Conservation (phyloP, 2,113 vertebrate species). For the Sapajus apella region DNA sequence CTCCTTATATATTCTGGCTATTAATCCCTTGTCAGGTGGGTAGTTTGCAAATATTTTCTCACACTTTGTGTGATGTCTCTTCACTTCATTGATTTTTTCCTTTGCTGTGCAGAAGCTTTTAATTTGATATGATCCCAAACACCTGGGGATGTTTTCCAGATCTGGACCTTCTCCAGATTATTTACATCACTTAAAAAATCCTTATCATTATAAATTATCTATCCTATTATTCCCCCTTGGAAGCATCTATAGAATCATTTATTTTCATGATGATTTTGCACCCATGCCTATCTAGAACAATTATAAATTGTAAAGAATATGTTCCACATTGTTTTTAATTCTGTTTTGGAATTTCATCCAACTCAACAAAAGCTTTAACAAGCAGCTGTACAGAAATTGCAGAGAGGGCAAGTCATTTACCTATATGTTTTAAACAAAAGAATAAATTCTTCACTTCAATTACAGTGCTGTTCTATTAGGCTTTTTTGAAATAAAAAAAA, state of each 20-base stretch:
- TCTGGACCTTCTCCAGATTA: not conserved
- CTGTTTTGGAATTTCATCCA: conserved; percentile 8
- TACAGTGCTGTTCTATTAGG: not conserved
- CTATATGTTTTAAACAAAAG: not conserved
- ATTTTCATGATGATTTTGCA: not conserved
- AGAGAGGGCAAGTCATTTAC: not conserved
- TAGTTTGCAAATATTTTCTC: too few species aligned
- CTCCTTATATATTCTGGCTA: too few species aligned
- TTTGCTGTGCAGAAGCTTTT: too few species aligned
- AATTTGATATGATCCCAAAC: not conserved
- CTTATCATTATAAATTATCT: not conserved
- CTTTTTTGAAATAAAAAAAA: not conserved
- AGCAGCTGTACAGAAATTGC: not conserved
- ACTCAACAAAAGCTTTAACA: not conserved
- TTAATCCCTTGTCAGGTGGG: too few species aligned
- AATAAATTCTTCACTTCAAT: not conserved
- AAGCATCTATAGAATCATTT: not conserved
- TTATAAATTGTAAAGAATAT: not conserved
- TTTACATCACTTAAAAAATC: not conserved
- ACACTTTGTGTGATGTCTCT: too few species aligned
- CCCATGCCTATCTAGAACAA: not conserved
- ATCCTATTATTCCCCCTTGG: not conserved
- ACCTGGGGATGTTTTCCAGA: not conserved
- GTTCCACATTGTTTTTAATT: not conserved
- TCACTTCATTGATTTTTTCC: too few species aligned